A percentile compares a stretch with the other conserved stretches of the same genome.
These are phyloP conservation scores for Scaptomyza reducta DNA, from an alignment of 2,888 invertebrate genomes.

Conservation along the genomic window DNA sequence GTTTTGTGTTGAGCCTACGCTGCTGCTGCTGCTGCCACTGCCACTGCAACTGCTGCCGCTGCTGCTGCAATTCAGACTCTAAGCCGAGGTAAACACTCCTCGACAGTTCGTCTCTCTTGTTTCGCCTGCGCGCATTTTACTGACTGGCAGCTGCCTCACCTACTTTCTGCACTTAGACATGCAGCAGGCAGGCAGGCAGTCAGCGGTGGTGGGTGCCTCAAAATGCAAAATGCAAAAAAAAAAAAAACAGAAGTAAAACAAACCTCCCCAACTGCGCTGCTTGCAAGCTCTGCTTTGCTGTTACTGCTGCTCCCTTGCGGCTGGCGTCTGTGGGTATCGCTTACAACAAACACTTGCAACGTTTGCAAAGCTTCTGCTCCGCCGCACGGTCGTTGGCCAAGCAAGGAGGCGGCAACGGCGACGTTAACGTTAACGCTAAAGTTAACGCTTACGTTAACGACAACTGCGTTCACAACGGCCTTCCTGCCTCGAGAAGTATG, in stretches of 20 bases:
- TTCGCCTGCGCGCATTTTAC: slow-evolving; percentile 48
- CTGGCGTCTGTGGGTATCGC: slow-evolving; percentile 69
- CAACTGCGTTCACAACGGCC: slow-evolving; percentile 46
- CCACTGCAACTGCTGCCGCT: neutral
- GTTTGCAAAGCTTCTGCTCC: slow-evolving; percentile 70
- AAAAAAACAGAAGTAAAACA: slow-evolving; percentile 20
- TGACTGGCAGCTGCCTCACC: slow-evolving; percentile 67
- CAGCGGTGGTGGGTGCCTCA: slow-evolving; percentile 61
- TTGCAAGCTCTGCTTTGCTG: slow-evolving; percentile 16
- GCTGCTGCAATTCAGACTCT: slow-evolving; percentile 47
- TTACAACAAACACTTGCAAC: slow-evolving; percentile 79
- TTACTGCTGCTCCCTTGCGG: slow-evolving; percentile 59
- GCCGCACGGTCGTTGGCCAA: slow-evolving; percentile 58
- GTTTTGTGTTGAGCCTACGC: slow-evolving; percentile 71
- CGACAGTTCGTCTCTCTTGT: slow-evolving; percentile 45
- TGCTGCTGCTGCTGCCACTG: slow-evolving; percentile 41
- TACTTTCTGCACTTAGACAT: slow-evolving; percentile 76
- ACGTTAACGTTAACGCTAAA: slow-evolving; percentile 56
- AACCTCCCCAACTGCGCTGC: slow-evolving; percentile 64
- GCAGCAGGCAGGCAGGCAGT: slow-evolving; percentile 22
- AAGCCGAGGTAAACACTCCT: slow-evolving; percentile 77
- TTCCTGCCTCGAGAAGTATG: slow-evolving; percentile 68
- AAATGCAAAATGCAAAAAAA: slow-evolving; percentile 24
- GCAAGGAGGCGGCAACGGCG: slow-evolving; percentile 33
- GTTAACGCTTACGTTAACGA: slow-evolving; percentile 52